phyloP scores from a whole-genome alignment of 2,888 invertebrate species.

The Chouioia cunea region DNA sequence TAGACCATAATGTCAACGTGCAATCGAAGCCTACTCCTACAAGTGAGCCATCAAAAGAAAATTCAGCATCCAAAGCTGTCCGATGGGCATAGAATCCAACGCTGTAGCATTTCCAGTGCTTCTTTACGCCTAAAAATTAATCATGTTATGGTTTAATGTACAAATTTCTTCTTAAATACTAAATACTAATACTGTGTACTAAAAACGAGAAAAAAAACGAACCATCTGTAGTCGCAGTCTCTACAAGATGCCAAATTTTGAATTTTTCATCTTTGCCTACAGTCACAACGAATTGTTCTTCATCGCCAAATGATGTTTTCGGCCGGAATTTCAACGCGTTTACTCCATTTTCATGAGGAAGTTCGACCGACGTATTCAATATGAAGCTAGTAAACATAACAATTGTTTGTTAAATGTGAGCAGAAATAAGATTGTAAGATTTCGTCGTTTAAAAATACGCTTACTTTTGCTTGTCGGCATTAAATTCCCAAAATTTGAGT shows the following conservation, averaged over 20 bases:
- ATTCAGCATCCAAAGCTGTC: conserved; percentile 73
- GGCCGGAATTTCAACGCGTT: conserved; percentile 75
- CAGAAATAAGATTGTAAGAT: conserved; percentile 18
- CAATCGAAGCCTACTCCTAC: conserved; percentile 78
- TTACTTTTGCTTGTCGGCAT: conserved; percentile 74
- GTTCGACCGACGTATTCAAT: conserved; percentile 80
- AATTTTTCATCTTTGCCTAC: conserved; percentile 78
- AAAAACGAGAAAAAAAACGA: too few relatives aligned
- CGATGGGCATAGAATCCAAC: conserved; percentile 75
- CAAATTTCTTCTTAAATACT: too few relatives aligned
- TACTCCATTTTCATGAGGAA: conserved; percentile 77
- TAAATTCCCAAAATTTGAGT: conserved; percentile 83
- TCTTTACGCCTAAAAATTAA: conserved; percentile 69
- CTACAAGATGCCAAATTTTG: conserved; percentile 78
- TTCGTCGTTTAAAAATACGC: conserved; percentile 44
- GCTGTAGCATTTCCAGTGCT: conserved; percentile 77
- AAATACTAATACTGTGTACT: too few relatives aligned
- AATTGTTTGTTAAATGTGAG: too few relatives aligned
- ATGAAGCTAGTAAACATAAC: conserved; percentile 70
- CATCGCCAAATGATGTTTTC: conserved; percentile 57
- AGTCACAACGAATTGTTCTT: conserved; percentile 74
- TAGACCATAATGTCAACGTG: conserved; percentile 79
- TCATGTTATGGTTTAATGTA: too few relatives aligned
- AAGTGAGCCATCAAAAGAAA: conserved; percentile 83
- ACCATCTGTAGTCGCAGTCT: conserved; percentile 72